A percentile compares a stretch with the other conserved stretches of the same genome.
phyloP scores from a whole-genome alignment of 53 echinoderm and acorn worm genomes.

The Holothuria scabra region DNA sequence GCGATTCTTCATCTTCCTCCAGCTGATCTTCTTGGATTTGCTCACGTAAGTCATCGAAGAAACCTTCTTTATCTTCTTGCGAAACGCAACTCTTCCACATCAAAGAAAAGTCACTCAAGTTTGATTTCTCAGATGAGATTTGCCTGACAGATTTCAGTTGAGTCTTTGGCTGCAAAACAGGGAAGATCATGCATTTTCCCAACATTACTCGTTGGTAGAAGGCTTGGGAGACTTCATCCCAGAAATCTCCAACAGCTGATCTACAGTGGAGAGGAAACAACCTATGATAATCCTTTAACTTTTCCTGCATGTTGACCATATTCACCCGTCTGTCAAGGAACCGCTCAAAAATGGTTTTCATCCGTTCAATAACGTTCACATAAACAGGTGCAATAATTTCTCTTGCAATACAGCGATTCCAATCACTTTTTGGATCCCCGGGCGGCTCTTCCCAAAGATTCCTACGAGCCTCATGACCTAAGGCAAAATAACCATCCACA shows the following conservation, averaged over 20 bases:
- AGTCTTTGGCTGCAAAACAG: background rate
- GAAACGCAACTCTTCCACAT: conserved; percentile 5
- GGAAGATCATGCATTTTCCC: background rate
- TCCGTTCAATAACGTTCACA: background rate
- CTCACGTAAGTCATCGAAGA: background rate
- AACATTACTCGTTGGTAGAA: background rate
- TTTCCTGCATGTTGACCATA: no score
- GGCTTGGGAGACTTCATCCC: background rate
- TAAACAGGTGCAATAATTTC: conserved; percentile 45
- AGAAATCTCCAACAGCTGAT: no score
- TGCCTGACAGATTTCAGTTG: no score
- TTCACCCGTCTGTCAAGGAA: no score
- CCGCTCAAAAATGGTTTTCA: no score
- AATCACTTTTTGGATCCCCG: conserved; percentile 46
- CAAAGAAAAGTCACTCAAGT: background rate
- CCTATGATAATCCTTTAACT: no score
- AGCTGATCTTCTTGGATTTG: background rate
- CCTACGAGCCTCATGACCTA: conserved; percentile 62
- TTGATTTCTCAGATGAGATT: no score
- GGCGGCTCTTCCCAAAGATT: conserved; percentile 54
- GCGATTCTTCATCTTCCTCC: background rate
- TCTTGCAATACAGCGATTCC: conserved; percentile 40
- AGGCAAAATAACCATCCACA: conserved; percentile 80
- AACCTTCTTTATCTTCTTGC: background rate
- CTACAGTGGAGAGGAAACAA: no score